A percentile compares a stretch with the other conserved stretches of the same genome.
phyloP scores from a whole-genome alignment of 2,888 invertebrate genomes.

The Escarpia spicata region DNA sequence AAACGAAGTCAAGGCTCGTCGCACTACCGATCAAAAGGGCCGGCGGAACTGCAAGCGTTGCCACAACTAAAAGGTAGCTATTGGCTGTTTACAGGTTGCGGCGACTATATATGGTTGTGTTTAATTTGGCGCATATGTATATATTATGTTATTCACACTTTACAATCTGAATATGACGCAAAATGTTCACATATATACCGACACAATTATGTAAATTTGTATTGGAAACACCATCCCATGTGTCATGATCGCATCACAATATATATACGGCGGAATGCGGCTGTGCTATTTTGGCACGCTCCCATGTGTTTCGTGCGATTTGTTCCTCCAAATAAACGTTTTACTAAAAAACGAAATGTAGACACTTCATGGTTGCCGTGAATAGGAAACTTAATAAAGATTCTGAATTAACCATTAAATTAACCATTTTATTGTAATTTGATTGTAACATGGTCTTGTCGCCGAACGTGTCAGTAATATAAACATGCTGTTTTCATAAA shows the following conservation, averaged over 20 bases:
- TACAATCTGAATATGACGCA: background rate
- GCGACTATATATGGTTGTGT: background rate
- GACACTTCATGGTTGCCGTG: background rate
- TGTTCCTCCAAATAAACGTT: background rate
- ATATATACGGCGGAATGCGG: background rate
- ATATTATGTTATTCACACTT: background rate
- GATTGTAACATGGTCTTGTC: background rate
- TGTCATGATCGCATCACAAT: background rate
- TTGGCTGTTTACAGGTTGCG: conserved; percentile 1
- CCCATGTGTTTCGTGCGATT: background rate
- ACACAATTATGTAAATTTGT: background rate
- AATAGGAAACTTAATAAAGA: background rate
- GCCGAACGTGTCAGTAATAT: too few species aligned
- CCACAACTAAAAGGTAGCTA: conserved; percentile 75
- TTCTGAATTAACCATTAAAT: background rate
- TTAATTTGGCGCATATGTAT: background rate
- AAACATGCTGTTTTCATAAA: too few species aligned
- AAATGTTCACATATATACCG: background rate
- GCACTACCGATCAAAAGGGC: conserved; percentile 96
- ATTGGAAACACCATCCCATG: background rate
- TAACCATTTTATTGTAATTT: background rate
- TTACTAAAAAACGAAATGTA: background rate
- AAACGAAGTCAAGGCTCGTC: conserved; percentile 99
- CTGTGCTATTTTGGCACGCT: background rate
- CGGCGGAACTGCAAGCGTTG: conserved; percentile 95